phyloP scores from a whole-genome alignment of 2,113 vertebrate genomes.

The Ictalurus punctatus region DNA sequence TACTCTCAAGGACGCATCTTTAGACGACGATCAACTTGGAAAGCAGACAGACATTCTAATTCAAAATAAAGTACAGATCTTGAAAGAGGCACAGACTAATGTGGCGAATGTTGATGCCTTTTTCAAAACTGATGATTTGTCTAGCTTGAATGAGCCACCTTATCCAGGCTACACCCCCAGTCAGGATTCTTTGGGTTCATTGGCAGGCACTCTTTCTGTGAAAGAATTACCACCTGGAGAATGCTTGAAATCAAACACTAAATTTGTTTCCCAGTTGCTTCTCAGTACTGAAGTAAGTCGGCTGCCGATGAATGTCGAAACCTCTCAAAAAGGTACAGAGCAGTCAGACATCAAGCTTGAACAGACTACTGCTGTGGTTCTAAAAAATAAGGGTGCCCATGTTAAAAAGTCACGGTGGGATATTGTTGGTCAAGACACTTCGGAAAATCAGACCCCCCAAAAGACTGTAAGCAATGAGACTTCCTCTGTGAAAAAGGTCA shows the following conservation, averaged over 20 bases:
- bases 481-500: slow-evolving; percentile 60
- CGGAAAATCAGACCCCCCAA: slow-evolving; percentile 60
- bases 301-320: slow-evolving; percentile 44
- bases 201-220: slow-evolving; percentile 52
- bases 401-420: slow-evolving; percentile 76
- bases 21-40: slow-evolving; percentile 34
- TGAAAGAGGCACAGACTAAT: slow-evolving; percentile 29
- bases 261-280: slow-evolving; percentile 48
- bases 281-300: slow-evolving; percentile 31
- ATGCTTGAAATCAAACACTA: slow-evolving; percentile 60
- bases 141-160: slow-evolving; percentile 33
- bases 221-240: slow-evolving; percentile 50
- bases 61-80: slow-evolving; percentile 19
- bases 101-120: slow-evolving; percentile 12
- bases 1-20: slow-evolving; percentile 45
- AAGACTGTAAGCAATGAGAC: slow-evolving; percentile 57
- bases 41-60: slow-evolving; percentile 42
- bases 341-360: slow-evolving; percentile 43
- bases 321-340: slow-evolving; percentile 49
- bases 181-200: slow-evolving; percentile 51
- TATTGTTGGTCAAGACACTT: slow-evolving; percentile 72
- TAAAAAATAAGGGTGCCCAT: slow-evolving; percentile 49
- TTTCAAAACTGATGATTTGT: slow-evolving; percentile 27
- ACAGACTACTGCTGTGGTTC: slow-evolving; percentile 48
- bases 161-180: slow-evolving; percentile 39